phyloP scores from a whole-genome alignment of 2,113 vertebrate species.

The Haemorhous mexicanus region DNA sequence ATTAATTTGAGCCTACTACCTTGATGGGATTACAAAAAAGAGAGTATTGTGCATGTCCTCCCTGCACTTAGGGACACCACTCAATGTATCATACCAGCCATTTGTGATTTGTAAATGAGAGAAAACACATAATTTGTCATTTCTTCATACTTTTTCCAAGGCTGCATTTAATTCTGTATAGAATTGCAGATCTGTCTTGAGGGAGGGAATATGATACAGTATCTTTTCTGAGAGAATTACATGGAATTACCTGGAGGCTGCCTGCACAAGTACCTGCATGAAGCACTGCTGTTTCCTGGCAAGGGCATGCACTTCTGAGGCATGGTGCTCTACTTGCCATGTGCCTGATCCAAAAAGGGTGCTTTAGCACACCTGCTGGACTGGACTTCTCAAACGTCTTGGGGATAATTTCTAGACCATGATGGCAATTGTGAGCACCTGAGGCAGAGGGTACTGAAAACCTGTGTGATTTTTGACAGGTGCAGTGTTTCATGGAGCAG shows the following conservation, averaged over 20 bases:
- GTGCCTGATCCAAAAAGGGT: not conserved
- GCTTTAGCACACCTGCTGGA: not conserved
- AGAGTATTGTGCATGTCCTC: not conserved
- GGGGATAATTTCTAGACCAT: not conserved
- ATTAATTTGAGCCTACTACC: not conserved
- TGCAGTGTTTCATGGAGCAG: not conserved
- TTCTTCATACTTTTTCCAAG: not conserved
- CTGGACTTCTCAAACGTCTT: accelerated
- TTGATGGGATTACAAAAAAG: not conserved
- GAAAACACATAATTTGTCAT: not conserved
- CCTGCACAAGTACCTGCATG: not conserved
- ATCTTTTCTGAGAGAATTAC: not conserved
- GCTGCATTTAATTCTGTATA: not conserved
- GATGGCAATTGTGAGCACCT: not conserved
- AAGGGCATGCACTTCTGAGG: accelerated
- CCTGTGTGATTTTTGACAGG: not conserved
- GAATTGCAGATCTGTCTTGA: not conserved
- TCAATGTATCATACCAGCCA: not conserved
- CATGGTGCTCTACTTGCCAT: not conserved
- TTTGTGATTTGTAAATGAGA: not conserved
- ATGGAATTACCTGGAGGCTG: not conserved
- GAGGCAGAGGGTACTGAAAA: not conserved
- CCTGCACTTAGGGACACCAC: accelerated
- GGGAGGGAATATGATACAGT: not conserved
- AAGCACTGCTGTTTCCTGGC: not conserved